phyloP scores from a whole-genome alignment of 2,797 vertebrate species.

The Gallinago stenura region DNA sequence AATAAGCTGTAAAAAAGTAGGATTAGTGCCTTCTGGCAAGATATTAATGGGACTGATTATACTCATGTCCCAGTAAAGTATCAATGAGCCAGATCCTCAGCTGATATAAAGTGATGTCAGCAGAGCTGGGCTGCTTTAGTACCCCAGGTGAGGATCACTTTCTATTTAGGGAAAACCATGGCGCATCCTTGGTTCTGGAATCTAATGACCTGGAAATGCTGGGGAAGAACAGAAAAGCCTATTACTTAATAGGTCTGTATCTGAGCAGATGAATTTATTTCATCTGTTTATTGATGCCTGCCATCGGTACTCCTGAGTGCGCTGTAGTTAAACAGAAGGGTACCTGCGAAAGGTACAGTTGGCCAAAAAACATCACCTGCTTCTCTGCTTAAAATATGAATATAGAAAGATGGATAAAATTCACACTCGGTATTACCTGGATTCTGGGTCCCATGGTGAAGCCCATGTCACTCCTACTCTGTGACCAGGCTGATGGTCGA shows the following conservation, averaged over 20 bases:
- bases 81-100: not conserved
- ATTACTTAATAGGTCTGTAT: not conserved
- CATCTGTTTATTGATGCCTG: not conserved
- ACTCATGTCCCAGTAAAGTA: not conserved
- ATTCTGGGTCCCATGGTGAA: not conserved
- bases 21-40: conserved; percentile 4
- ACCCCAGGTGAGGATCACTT: not conserved
- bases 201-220: not conserved
- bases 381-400: not conserved
- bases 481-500: not conserved
- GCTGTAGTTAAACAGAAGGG: not conserved
- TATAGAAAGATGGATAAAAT: not conserved
- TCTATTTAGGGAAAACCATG: not conserved
- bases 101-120: not conserved
- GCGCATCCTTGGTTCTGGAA: not conserved
- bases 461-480: not conserved
- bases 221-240: not conserved
- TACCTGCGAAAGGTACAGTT: not conserved
- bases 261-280: too few relatives aligned
- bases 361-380: not conserved
- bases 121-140: not conserved
- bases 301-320: not conserved
- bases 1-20: not conserved
- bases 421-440: not conserved
- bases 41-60: conserved; percentile 16